Base-by-base conservation (phyloP, 2,113 vertebrate species). In the Spizaetus ornatus region DNA sequence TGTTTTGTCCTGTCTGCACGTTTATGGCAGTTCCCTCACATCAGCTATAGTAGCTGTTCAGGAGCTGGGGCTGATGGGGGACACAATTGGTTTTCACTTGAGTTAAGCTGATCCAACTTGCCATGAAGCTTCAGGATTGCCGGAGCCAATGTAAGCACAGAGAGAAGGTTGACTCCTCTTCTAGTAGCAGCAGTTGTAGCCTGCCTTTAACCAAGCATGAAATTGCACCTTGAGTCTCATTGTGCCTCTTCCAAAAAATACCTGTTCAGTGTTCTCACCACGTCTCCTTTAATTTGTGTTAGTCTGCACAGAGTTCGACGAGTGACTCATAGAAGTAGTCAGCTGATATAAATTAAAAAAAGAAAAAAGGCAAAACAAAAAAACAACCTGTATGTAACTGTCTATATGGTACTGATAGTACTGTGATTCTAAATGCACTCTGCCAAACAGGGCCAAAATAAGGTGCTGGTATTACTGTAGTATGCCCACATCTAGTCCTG, bases 151-250 rank as follows among this genome's bases (percentile, higher is more conserved):
- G 50, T 56, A 63, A 94, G 77, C 89, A 34, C 40, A 31, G 72
- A 34, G 72, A 31, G 34, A 59, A 84, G 55, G 61, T 8, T 76
- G 52, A 38, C 42, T 82, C n/a, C 65, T 88, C 42, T 89, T 83
- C 62, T 11, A 67, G 61, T 20, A 84, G 86, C 91, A 72, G 84
- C 73, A 74, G 38, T 86, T 86, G 18, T 43, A 89, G 38, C 23
- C 80, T 85, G 69, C 56, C 55, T 94, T 89, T 91, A 96, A 78
- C 81, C 89, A 86, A 84, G 73, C 91, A 52, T 89, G 78, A 94
- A 96, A 96, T 91, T 89, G 55, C 47, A 84, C 69, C 81, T 91
- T 38, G 26, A 87, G 61, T 91, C 52, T 92, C 50, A 20, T 31
- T 86, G 89, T 89, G 53, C 79, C 80, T 90, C 40, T 73, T 83